phyloP scores from a whole-genome alignment of 2,888 invertebrate genomes.

The Eretmocerus hayati region DNA sequence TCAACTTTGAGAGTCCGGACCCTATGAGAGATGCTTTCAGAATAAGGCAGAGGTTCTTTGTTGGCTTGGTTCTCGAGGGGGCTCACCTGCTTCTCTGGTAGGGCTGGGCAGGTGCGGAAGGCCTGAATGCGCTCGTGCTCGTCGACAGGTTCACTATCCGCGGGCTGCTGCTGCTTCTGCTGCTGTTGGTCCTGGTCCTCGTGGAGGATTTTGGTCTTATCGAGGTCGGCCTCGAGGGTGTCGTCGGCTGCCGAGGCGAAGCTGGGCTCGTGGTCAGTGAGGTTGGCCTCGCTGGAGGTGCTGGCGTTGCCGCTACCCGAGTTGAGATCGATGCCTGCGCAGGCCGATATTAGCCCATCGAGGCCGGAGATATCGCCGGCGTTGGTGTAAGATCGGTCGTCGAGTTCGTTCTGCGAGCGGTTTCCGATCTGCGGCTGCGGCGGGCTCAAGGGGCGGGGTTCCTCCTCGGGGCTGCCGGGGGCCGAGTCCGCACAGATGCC shows the following conservation, averaged over 20 bases:
- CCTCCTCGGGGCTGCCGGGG: slow-evolving; percentile 25
- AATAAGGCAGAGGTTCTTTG: too few relatives aligned
- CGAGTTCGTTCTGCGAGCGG: background rate
- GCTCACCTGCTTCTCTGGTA: too few relatives aligned
- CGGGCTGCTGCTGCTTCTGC: too few relatives aligned
- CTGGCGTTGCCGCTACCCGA: slow-evolving; percentile 17
- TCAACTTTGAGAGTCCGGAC: slow-evolving; percentile 9
- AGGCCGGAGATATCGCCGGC: slow-evolving; percentile 33
- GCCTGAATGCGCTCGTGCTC: slow-evolving; percentile 8
- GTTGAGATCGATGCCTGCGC: slow-evolving; percentile 31
- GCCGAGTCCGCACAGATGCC: slow-evolving; percentile 29
- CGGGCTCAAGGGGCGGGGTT: background rate
- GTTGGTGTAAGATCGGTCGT: slow-evolving; percentile 28
- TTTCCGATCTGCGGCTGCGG: background rate
- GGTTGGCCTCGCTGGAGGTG: background rate
- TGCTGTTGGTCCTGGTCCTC: too few relatives aligned
- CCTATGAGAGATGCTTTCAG: too few relatives aligned
- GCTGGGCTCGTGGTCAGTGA: background rate
- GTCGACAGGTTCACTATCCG: too few relatives aligned
- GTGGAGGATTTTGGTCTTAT: too few relatives aligned
- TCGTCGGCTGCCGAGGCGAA: slow-evolving; percentile 19
- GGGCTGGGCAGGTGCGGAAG: slow-evolving; percentile 11
- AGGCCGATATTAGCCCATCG: slow-evolving; percentile 37
- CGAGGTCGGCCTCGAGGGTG: slow-evolving; percentile 24
- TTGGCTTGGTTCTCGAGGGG: too few relatives aligned